Percentiles rank a stretch among this genome's conserved stretches.
phyloP scores from a whole-genome alignment of 2,113 vertebrate genomes.

The Piaya cayana region DNA sequence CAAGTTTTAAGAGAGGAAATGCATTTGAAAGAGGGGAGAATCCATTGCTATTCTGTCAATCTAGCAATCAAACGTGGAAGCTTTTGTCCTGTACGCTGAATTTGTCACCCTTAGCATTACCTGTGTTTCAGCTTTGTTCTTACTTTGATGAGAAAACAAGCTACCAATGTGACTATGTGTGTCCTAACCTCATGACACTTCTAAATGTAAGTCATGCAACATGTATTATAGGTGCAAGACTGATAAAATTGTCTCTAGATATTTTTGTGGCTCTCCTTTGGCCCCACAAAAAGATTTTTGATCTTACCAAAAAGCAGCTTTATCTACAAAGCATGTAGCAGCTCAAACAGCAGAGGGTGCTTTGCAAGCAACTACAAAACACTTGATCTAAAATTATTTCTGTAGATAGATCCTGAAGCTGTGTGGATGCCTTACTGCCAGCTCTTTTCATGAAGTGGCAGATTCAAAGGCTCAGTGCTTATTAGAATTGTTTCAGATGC shows the following conservation, averaged over 20 bases:
- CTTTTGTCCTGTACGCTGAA: background rate
- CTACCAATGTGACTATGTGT: background rate
- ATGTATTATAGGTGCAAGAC: background rate
- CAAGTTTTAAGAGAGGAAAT: background rate
- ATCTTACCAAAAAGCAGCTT: background rate
- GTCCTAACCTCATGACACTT: background rate
- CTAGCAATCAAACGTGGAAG: background rate
- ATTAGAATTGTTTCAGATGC: slow-evolving; percentile 49
- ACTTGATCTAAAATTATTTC: slow-evolving; percentile 52
- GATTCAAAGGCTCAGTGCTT: slow-evolving; percentile 24
- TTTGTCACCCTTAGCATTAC: background rate
- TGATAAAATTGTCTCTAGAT: background rate
- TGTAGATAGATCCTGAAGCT: slow-evolving; percentile 27
- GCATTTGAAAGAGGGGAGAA: background rate
- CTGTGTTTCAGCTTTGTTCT: background rate
- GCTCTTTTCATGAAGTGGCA: slow-evolving; percentile 27
- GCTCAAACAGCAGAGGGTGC: slow-evolving; percentile 61
- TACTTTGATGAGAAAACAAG: background rate
- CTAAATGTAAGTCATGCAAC: background rate
- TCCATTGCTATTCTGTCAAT: background rate
- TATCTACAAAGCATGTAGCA: slow-evolving; percentile 32
- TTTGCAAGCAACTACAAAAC: slow-evolving; percentile 65
- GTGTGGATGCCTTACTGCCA: slow-evolving; percentile 22
- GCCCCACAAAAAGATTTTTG: background rate
- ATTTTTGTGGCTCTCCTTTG: background rate